Evolutionary conservation across 2,797 vertebrate species (phyloP).

Genomic region (Parauchenoglanis ngamensis): DNA sequence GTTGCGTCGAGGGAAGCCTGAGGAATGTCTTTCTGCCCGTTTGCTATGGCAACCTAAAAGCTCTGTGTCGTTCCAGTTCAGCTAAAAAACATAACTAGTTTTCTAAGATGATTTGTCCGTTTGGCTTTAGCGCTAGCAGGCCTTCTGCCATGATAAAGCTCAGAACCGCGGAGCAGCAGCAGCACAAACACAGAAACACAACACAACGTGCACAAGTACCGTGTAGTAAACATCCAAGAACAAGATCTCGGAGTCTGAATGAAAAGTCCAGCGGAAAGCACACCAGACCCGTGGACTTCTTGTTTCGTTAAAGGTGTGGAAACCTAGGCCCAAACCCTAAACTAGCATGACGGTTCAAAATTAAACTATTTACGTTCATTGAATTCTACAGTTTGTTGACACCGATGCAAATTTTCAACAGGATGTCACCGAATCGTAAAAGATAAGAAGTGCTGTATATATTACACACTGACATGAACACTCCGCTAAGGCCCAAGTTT

Average conservation of each 20-base stretch:
- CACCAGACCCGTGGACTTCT: not conserved
- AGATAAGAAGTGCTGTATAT: not conserved
- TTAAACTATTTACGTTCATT: constrained; percentile 37
- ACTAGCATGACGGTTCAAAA: not conserved
- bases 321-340: constrained; percentile 40
- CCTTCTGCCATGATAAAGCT: constrained; percentile 58
- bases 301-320: not conserved
- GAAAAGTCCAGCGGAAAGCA: constrained; percentile 4
- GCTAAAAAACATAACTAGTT: not conserved
- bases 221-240: constrained; percentile 58
- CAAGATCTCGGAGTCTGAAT: constrained; percentile 32
- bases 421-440: constrained; percentile 5
- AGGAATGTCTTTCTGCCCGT: too few species aligned
- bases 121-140: constrained; percentile 33
- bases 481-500: constrained; percentile 51
- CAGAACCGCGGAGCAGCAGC: constrained; percentile 58
- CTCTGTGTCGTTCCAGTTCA: not conserved
- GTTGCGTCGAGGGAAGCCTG: too few species aligned
- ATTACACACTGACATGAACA: constrained; percentile 9
- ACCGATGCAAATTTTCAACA: not conserved
- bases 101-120: not conserved
- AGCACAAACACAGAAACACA: constrained; percentile 54
- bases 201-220: constrained; percentile 59
- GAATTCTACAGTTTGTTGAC: not conserved
- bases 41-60: not conserved